phyloP scores from a whole-genome alignment of 2,888 invertebrate genomes.

The Trachelus stipa region DNA sequence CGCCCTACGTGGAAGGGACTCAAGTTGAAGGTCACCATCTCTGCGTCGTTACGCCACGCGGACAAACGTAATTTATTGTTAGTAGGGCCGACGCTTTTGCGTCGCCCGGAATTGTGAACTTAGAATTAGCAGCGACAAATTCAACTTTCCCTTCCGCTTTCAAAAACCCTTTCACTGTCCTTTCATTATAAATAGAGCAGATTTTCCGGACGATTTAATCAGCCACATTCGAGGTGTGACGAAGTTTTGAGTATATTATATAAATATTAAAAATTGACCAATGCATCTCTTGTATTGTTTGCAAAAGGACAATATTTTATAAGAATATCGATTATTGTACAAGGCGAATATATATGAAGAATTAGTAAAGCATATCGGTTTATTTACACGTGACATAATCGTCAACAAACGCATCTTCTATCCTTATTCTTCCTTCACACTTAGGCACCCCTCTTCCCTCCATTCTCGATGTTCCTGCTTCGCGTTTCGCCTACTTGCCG shows the following conservation, averaged over 20 bases:
- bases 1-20: slow-evolving; percentile 30
- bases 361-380: slow-evolving; percentile 2
- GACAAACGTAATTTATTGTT: background rate
- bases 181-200: background rate
- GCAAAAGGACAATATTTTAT: background rate
- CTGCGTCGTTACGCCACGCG: background rate
- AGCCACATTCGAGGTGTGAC: background rate
- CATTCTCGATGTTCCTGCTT: slow-evolving; percentile 17
- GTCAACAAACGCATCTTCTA: slow-evolving; percentile 29
- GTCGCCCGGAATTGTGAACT: background rate
- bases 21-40: slow-evolving; percentile 40
- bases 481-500: slow-evolving; percentile 6
- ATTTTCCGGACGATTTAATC: background rate
- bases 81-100: slow-evolving; percentile 1
- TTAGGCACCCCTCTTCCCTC: slow-evolving; percentile 19
- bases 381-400: slow-evolving; percentile 37
- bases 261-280: background rate
- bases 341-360: background rate
- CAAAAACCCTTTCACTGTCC: background rate
- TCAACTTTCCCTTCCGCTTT: background rate
- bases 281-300: background rate
- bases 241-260: background rate
- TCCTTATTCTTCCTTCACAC: background rate
- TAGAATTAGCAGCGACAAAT: background rate
- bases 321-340: background rate